phyloP scores from a whole-genome alignment of 2,797 vertebrate species.

The Chromis chromis region DNA sequence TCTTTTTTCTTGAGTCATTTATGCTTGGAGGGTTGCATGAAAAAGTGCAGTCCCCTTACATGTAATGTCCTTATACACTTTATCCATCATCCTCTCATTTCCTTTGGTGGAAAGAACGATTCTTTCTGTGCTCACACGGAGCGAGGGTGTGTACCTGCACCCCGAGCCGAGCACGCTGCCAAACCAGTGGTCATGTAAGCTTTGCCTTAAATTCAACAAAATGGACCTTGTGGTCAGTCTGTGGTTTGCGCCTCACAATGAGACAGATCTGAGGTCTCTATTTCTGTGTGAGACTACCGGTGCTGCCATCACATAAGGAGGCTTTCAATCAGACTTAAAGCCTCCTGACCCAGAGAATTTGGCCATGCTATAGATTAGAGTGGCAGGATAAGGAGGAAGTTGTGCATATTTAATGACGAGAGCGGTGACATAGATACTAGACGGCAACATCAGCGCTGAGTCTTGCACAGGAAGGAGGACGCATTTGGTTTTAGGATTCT shows the following conservation, averaged over 20 bases:
- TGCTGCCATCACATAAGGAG: slow-evolving; percentile 22
- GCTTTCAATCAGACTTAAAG: slow-evolving; percentile 57
- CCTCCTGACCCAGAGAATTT: slow-evolving; percentile 53
- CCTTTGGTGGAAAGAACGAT: slow-evolving; percentile 79
- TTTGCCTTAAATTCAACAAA: slow-evolving; percentile 58
- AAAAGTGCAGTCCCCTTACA: slow-evolving; percentile 65
- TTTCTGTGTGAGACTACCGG: slow-evolving; percentile 24
- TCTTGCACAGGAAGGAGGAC: slow-evolving; percentile 23
- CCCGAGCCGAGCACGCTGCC: slow-evolving; percentile 43
- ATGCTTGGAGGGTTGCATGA: slow-evolving; percentile 51
- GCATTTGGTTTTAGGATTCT: slow-evolving; percentile 15
- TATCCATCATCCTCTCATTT: slow-evolving; percentile 79
- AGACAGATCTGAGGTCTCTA: slow-evolving; percentile 43
- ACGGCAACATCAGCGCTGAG: slow-evolving; percentile 5
- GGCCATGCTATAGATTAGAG: slow-evolving; percentile 53
- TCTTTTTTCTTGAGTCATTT: slow-evolving; percentile 57
- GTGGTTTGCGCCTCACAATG: slow-evolving; percentile 55
- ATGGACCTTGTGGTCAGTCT: slow-evolving; percentile 59
- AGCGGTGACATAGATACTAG: slow-evolving; percentile 50
- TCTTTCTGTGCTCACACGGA: slow-evolving; percentile 62
- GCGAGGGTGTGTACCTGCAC: slow-evolving; percentile 64
- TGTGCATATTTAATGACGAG: slow-evolving; percentile 71
- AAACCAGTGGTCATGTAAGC: slow-evolving; percentile 62
- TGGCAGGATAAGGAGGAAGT: slow-evolving; percentile 56
- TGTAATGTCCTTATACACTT: slow-evolving; percentile 73